Evolutionary conservation across 2,113 vertebrate genomes (phyloP), one percentile per base, ranked within the genome.

Genomic region (Daphoenositta chrysoptera): DNA sequence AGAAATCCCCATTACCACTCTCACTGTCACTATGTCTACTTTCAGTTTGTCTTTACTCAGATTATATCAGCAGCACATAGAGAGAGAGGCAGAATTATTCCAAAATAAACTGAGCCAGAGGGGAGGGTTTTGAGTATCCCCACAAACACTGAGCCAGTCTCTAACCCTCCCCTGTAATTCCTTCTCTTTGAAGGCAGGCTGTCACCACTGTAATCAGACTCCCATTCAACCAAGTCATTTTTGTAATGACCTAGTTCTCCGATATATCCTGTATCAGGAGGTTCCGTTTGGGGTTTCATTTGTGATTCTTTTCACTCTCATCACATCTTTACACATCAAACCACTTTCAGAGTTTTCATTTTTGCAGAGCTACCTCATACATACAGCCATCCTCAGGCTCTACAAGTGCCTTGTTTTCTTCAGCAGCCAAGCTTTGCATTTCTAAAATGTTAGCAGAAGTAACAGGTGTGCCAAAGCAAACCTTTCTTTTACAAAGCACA

Each of bases 121-220:
- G 9, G 48, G 9, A 65, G 31, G 30, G 42, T 1, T 86, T 88
- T 83, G 71, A 88, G 79, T 72, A 69, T 50, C 42, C 39, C 48
- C 51, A 90, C 75, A 83, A 77, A 71, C 61, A 86, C 77, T 80
- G 82, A 85, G 61, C 13, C 31, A 76, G 57, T 76, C 57, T 90
- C 14, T 80, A 85, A 83, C 66, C 54, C 54, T 79, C 28, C 56
- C 30, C 58, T 86, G 42, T 90, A 80, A 90, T 80, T 92, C 71
- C 71, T 75, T 84, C 66, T 69, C 63, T 85, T 72, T 65, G 37
- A 82, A 88, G 65, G 66, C 48, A 80, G 45, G n/a, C 63, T 93
- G 63, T 80, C 82, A 83, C 66, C 85, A 85, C 87, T 60, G 75
- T 92, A 93, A 96, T 95, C 88, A 96, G 82, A 77, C n/a, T 90